Percentiles rank a stretch among this genome's conserved stretches.
phyloP scores from a whole-genome alignment of 1,140 invertebrate genomes.

The Ceratina japonica region DNA sequence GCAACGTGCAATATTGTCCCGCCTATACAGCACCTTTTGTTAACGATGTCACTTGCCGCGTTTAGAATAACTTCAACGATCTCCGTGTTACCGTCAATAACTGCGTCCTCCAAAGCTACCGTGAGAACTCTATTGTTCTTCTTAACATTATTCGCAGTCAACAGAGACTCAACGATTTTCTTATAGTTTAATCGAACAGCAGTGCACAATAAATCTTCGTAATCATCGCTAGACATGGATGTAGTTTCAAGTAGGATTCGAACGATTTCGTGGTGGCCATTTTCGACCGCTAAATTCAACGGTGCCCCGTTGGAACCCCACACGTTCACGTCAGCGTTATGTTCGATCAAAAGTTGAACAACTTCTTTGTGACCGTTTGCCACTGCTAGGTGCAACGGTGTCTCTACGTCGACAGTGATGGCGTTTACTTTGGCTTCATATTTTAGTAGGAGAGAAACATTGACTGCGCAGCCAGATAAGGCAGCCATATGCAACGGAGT shows the following conservation, averaged over 20 bases:
- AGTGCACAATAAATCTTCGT: not conserved
- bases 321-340: constrained; percentile 33
- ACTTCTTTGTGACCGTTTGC: constrained; percentile 18
- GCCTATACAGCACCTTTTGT: constrained; percentile 44
- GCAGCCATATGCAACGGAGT: constrained; percentile 54
- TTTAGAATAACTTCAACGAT: constrained; percentile 53
- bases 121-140: no score
- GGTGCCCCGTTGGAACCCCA: constrained; percentile 78
- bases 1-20: constrained; percentile 79
- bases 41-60: constrained; percentile 30
- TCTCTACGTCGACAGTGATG: constrained; percentile 7
- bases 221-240: constrained; percentile 8
- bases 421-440: constrained; percentile 41
- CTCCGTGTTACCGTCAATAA: no score
- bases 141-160: no score
- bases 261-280: constrained; percentile 23
- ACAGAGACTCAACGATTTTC: no score
- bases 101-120: no score
- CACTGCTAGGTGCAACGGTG: constrained; percentile 58
- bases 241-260: constrained; percentile 31
- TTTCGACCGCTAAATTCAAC: constrained; percentile 38
- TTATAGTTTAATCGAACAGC: no score
- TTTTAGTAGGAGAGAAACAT: constrained; percentile 44
- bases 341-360: constrained; percentile 26
- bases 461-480: constrained; percentile 15